Evolutionary conservation across 2,797 vertebrate species (phyloP), one percentile per base, ranked within the genome.

Genomic region (Scyliorhinus canicula): DNA sequence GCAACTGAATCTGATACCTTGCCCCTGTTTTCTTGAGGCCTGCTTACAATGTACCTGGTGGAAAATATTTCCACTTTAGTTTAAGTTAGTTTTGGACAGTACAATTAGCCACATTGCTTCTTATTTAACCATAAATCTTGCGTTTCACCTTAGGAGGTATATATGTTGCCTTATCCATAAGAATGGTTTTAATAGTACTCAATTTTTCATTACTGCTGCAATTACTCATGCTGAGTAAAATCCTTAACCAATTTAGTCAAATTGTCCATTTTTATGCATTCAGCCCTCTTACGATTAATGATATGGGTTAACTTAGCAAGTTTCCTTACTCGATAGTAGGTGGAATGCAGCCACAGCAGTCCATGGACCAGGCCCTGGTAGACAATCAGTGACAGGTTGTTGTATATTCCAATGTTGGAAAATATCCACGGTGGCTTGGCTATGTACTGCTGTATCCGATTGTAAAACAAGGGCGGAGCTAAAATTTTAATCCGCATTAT

Each of bases 341-440:
- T 95, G 7, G 96, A 86, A 86, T 97, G 97, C 31, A 97, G 95
- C 95, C 95, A 95, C 14, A 97, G 96, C 55, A 97, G 96, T 91
- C 97, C 95, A 93, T 96, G 96, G 84, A 97, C 47, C 0, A 97
- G 96, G 16, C 97, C 97, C 95, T 97, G 97, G 69, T 97, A 97
- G 35, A 97, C 82, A 0, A 95, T 95, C 6, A 97, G 96, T 0
- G 97, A 96, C 0, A 40, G 28, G 3, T 94, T 24, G n/a, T 74
- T 94, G 67, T 94, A 52, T 12, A 94, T 31, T 31, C 93, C 67
- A 52, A 6, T 21, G 28, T 69, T 35, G 16, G 93, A 94, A 74
- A 52, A 71, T 47, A n/a, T 94, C 93, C 93, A 94, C 2, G 93
- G 93, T 71, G 93, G 93, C 28, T 71, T 50, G 28, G 93, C 69